Evolutionary conservation across 2,113 vertebrate species (phyloP).

Genomic region (Monarcha castaneiventris): DNA sequence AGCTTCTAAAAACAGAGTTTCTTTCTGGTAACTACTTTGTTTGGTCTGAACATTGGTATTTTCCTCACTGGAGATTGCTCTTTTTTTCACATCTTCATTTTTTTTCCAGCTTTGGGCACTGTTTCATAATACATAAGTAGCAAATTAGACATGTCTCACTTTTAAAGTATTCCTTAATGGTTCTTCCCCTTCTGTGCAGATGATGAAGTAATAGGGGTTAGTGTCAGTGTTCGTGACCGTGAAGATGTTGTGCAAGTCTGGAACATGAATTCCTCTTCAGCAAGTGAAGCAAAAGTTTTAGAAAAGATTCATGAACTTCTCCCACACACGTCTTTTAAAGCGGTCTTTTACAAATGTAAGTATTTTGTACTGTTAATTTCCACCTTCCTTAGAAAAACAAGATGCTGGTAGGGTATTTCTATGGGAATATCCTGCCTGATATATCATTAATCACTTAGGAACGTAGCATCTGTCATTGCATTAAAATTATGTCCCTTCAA

Average conservation of each 20-base stretch:
- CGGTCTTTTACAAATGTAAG: slow-evolving; percentile 97
- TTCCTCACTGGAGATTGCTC: neutral
- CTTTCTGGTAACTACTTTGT: slow-evolving; percentile 28
- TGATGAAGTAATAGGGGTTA: slow-evolving; percentile 94
- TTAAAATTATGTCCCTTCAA: neutral
- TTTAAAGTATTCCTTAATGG: neutral
- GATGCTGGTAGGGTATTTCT: neutral
- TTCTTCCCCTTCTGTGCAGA: slow-evolving; percentile 70
- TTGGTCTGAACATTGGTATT: neutral
- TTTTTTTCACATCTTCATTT: neutral
- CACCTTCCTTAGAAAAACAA: neutral
- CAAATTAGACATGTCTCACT: neutral
- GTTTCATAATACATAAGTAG: neutral
- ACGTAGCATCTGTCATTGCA: neutral
- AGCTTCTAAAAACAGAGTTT: neutral
- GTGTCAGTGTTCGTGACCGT: slow-evolving; percentile 89
- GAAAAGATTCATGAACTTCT: slow-evolving; percentile 90
- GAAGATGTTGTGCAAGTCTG: slow-evolving; percentile 94
- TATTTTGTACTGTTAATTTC: slow-evolving; percentile 45
- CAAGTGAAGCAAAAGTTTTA: slow-evolving; percentile 86
- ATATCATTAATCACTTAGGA: neutral
- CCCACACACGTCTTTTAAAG: slow-evolving; percentile 89
- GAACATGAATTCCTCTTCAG: slow-evolving; percentile 90
- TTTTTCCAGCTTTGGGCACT: neutral
- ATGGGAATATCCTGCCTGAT: neutral